Percentiles rank a stretch among this genome's conserved stretches.
These are phyloP conservation scores for Urosaurus nigricauda DNA, from an alignment of 2,797 vertebrate species.

Conservation along the genomic window DNA sequence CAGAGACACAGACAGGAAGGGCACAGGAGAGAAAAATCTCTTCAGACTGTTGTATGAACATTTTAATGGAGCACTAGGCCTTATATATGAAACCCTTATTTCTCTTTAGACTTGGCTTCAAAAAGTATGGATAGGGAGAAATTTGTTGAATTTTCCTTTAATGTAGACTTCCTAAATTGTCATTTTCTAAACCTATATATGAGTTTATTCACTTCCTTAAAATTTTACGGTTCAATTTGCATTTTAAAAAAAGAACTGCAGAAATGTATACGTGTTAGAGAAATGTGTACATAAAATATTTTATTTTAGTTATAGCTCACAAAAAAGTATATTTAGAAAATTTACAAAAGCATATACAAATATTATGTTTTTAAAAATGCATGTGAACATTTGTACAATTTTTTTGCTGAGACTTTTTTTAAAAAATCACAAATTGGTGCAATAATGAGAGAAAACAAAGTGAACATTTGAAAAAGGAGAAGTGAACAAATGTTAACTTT, in stretches of 20 bases:
- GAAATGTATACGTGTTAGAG: too few species aligned
- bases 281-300: not conserved
- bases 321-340: not conserved
- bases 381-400: too few species aligned
- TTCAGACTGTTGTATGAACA: not conserved
- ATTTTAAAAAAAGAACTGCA: not conserved
- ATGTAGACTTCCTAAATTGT: not conserved
- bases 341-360: not conserved
- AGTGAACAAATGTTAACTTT: not conserved
- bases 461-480: not conserved
- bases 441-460: not conserved
- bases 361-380: too few species aligned
- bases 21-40: not conserved
- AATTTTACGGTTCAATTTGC: too few species aligned
- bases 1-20: not conserved
- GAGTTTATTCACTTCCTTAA: too few species aligned
- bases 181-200: not conserved
- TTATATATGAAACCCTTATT: not conserved
- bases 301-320: not conserved
- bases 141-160: not conserved
- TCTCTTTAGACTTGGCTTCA: not conserved
- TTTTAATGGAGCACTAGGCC: not conserved
- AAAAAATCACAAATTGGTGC: not conserved
- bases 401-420: too few species aligned
- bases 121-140: not conserved